Percentiles rank a stretch among this genome's conserved stretches.
Conservation (phyloP, 1,140 invertebrate species). For the Leptonema lineaticorne region DNA sequence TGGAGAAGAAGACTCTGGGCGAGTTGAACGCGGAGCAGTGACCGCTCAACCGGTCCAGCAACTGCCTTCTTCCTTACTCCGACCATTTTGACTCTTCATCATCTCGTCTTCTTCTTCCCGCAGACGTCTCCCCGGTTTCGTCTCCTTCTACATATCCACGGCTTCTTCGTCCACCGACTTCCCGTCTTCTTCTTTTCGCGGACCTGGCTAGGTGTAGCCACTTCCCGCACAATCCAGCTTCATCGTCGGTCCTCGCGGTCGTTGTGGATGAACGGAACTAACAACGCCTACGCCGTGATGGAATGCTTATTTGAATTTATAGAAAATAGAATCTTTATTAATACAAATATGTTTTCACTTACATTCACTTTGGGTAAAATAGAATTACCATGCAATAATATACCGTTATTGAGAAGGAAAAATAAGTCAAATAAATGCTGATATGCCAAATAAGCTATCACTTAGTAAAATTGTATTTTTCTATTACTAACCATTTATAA, state of each 20-base stretch:
- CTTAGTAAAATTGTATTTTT: too few relatives aligned
- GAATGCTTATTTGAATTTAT: too few relatives aligned
- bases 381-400: too few relatives aligned
- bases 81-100: background rate
- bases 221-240: background rate
- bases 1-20: background rate
- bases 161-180: background rate
- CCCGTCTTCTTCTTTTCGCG: background rate
- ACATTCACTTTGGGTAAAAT: too few relatives aligned
- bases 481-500: too few relatives aligned
- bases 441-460: too few relatives aligned
- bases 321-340: too few relatives aligned
- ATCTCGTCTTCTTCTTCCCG: background rate
- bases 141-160: too few relatives aligned
- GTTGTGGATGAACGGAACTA: background rate
- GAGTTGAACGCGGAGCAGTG: constrained; percentile 17
- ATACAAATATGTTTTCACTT: too few relatives aligned
- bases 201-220: background rate
- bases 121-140: background rate
- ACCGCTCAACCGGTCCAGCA: constrained; percentile 27
- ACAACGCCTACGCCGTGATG: background rate
- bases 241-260: too few relatives aligned
- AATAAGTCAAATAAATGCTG: too few relatives aligned
- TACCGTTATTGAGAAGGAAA: too few relatives aligned
- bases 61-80: background rate